These are phyloP conservation scores for Steinernema carpocapsae DNA, from an alignment of 2,888 invertebrate species.

Conservation along the genomic window DNA sequence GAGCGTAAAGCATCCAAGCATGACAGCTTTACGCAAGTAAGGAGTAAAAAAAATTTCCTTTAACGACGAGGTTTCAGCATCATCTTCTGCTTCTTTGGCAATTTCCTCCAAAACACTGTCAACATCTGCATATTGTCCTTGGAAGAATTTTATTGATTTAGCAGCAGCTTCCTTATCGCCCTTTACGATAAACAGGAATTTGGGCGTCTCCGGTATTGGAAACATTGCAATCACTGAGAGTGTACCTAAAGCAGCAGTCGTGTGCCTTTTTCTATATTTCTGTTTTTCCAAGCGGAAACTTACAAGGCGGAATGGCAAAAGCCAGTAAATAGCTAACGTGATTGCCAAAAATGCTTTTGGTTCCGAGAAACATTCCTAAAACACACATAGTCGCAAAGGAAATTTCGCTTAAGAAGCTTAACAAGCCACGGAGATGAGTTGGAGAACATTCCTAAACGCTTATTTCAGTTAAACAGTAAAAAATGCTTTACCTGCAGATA, in stretches of 20 bases:
- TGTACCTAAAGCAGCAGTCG: constrained; percentile 44
- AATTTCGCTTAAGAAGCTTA: constrained; percentile 57
- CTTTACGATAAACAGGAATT: constrained; percentile 51
- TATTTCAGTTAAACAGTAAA: neutral
- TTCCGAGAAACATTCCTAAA: constrained; percentile 54
- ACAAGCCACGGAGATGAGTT: constrained; percentile 55
- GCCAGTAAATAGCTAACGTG: constrained; percentile 52
- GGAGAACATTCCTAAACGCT: constrained; percentile 58
- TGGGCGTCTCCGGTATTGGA: constrained; percentile 59
- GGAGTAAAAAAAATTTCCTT: constrained; percentile 48
- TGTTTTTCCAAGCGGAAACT: no score
- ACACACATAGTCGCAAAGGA: constrained; percentile 53
- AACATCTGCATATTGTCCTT: constrained; percentile 49
- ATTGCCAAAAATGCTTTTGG: constrained; percentile 50
- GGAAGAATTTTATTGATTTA: constrained; percentile 53
- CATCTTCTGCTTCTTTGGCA: constrained; percentile 49
- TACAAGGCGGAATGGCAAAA: constrained; percentile 52
- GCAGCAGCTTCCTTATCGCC: constrained; percentile 44
- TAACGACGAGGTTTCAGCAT: constrained; percentile 37
- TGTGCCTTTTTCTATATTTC: no score
- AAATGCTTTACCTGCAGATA: constrained; percentile 49
- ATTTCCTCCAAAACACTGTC: constrained; percentile 51
- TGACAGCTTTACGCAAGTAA: constrained; percentile 54
- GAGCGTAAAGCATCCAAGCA: constrained; percentile 47
- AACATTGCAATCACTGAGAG: constrained; percentile 49